Evolutionary conservation across 2,888 invertebrate species (phyloP), one percentile per base, ranked within the genome.

Genomic region (Drosophila lacicola): DNA sequence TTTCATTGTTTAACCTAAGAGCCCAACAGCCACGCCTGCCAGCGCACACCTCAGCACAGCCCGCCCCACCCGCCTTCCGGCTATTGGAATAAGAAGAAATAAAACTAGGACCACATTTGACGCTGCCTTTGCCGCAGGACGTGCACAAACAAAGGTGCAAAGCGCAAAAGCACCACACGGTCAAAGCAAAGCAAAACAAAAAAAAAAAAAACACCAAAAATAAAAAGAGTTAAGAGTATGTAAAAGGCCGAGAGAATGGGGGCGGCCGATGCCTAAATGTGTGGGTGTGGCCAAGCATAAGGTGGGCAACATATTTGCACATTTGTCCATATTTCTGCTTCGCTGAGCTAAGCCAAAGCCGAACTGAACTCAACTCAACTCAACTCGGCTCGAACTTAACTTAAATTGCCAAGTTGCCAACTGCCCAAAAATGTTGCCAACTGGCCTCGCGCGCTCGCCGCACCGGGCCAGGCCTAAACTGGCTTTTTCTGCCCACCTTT

Each of bases 1-100:
- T 88, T 84, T 82, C 88, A 88, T 88, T 83, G 83, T 82, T 85
- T 77, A 88, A 85, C 81, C 84, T 82, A 80, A 75, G 80, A 70
- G 57, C 70, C 54, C 58, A 29, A 49, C 21, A 42, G 70, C 14
- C 51, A 57, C 36, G 51, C 49, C 55, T 8, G 29, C 29, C 37
- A 29, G 29, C 13, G 17, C 29, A 1, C 17, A 17, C 17, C 17
- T 17, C 2, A 17, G 17, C 17, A 39, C 33, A 29, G 8, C 14
- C n/a, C 37, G 19, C 34, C 29, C 11, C 49, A 34, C 9, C 4
- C n/a, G 33, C 11, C n/a, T 34, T n/a, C n/a, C 14, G 21, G 3
- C 47, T 36, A 0, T 34, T 25, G 8, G 10, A 6, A 17, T 21
- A 9, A 25, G 8, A n/a, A 1, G n/a, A 4, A 25, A 29, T 29